Evolutionary conservation across 2,888 invertebrate species (phyloP), one percentile per base, ranked within the genome.

Genomic region (Zygaena filipendulae): DNA sequence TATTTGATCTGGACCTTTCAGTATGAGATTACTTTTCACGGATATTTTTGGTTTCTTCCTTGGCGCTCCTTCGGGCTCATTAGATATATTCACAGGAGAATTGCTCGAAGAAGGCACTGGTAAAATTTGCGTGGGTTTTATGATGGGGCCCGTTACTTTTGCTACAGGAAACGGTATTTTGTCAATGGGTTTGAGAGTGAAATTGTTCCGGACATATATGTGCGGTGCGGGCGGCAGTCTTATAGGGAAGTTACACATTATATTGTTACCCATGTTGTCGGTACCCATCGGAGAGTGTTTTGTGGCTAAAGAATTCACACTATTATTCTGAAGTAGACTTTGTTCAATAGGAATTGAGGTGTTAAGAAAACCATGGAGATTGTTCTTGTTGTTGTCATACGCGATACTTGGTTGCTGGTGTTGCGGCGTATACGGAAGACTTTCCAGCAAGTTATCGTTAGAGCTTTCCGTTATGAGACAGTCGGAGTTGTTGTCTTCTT

Each of bases 21-120:
- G 44, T 37, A 81, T 75, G 20, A 81, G 45, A 40, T 81, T 81
- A 39, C 81, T 81, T 47, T 81, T 81, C 0, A 81, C 81, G 1
- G 80, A 81, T 58, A 81, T 81, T 42, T 81, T 81, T 0, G 81
- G 71, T 30, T 80, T 80, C 39, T 81, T 81, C 13, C 79, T 55
- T 1, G 77, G 75, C 20, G 44, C 52, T 2, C 69, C 66, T 16
- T 79, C 77, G 2, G 35, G 37, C 16, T 75, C 75, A 8, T 50
- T 45, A 0, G 49, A 42, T 16, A 60, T 56, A 30, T 61, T 63
- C 1, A 74, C 54, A 2, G 75, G 74, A 2, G 77, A 77, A 36
- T 69, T 71, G 30, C 74, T 67, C 0, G 59, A 66, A 0, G 70
- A 67, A 0, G 69, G 72, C 1, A 75, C 72, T 0, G 77, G 75